A percentile compares a stretch with the other conserved stretches of the same genome.
These are phyloP conservation scores for Tinea trinotella DNA, from an alignment of 2,888 invertebrate species.

Conservation along the genomic window DNA sequence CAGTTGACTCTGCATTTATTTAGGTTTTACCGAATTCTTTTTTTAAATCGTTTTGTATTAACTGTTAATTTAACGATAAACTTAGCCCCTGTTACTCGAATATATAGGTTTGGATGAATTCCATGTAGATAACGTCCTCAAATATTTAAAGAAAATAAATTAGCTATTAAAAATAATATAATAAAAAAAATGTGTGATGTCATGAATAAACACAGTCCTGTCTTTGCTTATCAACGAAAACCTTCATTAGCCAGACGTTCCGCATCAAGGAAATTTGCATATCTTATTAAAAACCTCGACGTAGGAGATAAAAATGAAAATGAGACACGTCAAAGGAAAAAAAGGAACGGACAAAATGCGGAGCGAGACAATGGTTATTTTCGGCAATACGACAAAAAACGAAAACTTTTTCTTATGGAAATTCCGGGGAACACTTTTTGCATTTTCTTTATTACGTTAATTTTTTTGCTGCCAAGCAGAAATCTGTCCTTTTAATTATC, in stretches of 20 bases:
- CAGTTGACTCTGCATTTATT: constrained; percentile 50
- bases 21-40: constrained; percentile 39
- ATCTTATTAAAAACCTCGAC: constrained; percentile 67
- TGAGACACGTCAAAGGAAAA: constrained; percentile 62
- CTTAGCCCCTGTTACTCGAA: too few species aligned
- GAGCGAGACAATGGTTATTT: constrained; percentile 65
- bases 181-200: not conserved
- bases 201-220: constrained; percentile 5
- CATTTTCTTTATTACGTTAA: constrained; percentile 64
- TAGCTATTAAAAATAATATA: not conserved
- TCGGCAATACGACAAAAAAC: constrained; percentile 58
- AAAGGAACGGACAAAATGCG: constrained; percentile 51
- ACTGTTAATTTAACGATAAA: too few species aligned
- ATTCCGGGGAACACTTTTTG: constrained; percentile 65
- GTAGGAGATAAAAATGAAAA: constrained; percentile 65
- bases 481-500: constrained; percentile 72
- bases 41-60: too few species aligned
- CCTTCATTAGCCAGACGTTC: constrained; percentile 34
- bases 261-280: constrained; percentile 53
- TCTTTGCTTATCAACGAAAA: constrained; percentile 36
- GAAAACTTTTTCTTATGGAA: constrained; percentile 64
- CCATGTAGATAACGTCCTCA: too few species aligned
- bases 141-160: not conserved
- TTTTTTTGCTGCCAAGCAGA: constrained; percentile 41
- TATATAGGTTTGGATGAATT: too few species aligned